Evolutionary conservation across 2,797 vertebrate genomes (phyloP), one percentile per base, ranked within the genome.

Genomic region (Urosaurus nigricauda): DNA sequence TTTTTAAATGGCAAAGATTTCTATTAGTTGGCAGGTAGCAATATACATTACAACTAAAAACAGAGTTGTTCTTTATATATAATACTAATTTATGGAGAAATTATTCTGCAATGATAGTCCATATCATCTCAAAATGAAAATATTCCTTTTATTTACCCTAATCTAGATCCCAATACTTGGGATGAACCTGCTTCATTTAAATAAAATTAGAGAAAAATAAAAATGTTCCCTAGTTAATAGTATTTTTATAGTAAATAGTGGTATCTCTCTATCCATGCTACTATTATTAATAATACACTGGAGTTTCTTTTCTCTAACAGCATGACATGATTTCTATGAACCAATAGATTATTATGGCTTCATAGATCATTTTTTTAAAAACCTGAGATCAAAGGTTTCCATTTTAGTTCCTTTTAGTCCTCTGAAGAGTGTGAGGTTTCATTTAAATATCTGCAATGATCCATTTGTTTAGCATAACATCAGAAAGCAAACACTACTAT

Each of bases 101-200:
- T 90, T 73, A 78, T 75, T 87, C 79, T 87, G 75, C 65, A 14
- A 73, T 91, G 65, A 17, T 92, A 88, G 89, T 90, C 90, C n/a
- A 75, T 79, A 60, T 40, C 51, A 77, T 71, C 29, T 53, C 65
- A 92, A 88, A 47, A 84, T 86, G 88, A 89, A 17, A 92, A 92
- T 87, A 91, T 91, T 71, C 58, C 83, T 94, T 91, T 94, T 80
- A 95, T 92, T 90, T 83, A 0, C 91, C 56, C 14, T 73, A 53
- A 82, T 51, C 74, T 65, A 70, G 43, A 83, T 29, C 60, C 83
- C 17, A 56, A 37, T 56, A 83, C 53, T 78, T 83, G 11, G n/a
- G 80, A 4, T 53, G 9, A 79, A 70, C 24, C 14, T 29, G 26
- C 74, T 68, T 88, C 3, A 58, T 74, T 71, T 82, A 29, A 2